phyloP scores from a whole-genome alignment of 2,797 vertebrate genomes.

The Danio tinwini region DNA sequence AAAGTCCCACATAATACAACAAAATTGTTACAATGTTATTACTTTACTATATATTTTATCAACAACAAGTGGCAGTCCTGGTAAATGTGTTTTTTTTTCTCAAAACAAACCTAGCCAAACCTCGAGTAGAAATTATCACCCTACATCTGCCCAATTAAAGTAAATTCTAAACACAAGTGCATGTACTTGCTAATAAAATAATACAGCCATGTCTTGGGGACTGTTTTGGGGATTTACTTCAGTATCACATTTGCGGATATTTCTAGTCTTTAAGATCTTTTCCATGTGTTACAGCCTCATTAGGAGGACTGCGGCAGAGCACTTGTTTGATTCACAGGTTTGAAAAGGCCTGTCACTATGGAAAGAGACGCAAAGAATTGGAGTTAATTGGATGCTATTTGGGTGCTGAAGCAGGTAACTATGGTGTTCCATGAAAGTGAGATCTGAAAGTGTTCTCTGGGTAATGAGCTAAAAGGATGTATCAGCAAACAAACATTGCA shows the following conservation, averaged over 20 bases:
- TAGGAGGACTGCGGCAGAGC: constrained; percentile 29
- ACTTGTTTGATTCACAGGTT: constrained; percentile 45
- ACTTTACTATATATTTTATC: no score
- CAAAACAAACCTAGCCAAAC: neutral
- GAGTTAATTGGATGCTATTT: constrained; percentile 46
- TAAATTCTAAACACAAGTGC: neutral
- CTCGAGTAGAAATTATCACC: neutral
- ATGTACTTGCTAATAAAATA: neutral
- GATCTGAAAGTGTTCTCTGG: neutral
- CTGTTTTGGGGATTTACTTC: neutral
- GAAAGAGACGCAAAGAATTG: constrained; percentile 24
- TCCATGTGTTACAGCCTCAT: constrained; percentile 46
- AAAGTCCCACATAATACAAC: no score
- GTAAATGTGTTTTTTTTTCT: neutral
- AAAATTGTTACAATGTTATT: no score
- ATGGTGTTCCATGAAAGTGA: constrained; percentile 21
- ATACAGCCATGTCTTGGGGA: constrained; percentile 14
- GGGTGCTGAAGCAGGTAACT: constrained; percentile 39
- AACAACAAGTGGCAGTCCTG: no score
- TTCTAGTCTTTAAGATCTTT: constrained; percentile 32
- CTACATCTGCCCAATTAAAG: neutral
- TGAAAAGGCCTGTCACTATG: constrained; percentile 50
- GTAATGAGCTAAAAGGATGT: constrained; percentile 33
- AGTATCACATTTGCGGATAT: constrained; percentile 16
- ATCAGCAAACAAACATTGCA: constrained; percentile 7